Conservation (phyloP, 2,113 vertebrate genomes). For the Sylvietta virens region DNA sequence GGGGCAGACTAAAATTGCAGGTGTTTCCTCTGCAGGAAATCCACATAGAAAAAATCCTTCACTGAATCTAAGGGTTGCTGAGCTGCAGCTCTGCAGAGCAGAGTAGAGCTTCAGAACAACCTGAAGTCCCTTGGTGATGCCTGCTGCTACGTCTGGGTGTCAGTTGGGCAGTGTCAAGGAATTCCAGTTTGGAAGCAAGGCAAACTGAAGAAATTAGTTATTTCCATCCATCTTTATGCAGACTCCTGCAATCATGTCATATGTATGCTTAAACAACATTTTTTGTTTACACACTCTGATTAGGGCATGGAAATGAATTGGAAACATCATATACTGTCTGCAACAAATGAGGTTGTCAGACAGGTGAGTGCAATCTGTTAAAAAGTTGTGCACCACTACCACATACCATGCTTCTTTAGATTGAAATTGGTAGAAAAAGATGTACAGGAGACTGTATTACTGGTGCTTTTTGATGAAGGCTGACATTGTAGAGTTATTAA, state of each 20-base stretch:
- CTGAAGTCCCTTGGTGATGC: neutral
- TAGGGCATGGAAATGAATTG: neutral
- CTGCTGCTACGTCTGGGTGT: neutral
- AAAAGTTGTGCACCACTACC: neutral
- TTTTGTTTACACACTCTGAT: neutral
- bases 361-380: neutral
- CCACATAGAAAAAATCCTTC: neutral
- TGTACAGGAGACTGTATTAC: neutral
- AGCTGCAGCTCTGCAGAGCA: neutral
- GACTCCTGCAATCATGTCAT: neutral
- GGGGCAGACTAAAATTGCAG: conserved; percentile 9
- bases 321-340: neutral
- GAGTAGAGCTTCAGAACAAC: neutral
- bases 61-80: neutral
- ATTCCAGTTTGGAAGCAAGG: neutral
- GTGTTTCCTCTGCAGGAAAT: neutral
- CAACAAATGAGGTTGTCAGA: neutral
- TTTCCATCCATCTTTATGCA: neutral
- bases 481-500: neutral
- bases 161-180: neutral
- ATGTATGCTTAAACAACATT: neutral
- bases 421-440: neutral
- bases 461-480: neutral
- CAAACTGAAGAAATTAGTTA: neutral
- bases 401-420: neutral